Base-by-base conservation (phyloP, 1,140 invertebrate species). In the Aphis craccivora region DNA sequence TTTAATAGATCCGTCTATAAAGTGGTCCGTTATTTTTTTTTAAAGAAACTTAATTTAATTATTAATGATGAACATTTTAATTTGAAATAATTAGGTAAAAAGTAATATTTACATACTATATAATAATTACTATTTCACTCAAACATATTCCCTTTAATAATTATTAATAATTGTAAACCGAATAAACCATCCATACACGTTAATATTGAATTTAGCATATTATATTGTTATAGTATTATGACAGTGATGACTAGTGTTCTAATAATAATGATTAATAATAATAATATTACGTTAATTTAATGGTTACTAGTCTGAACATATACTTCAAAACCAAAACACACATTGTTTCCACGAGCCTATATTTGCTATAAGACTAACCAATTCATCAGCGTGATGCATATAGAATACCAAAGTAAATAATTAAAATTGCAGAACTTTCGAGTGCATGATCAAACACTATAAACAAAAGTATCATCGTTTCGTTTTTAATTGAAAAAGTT, bases 401-500 rank as follows among this genome's bases (percentile, higher is more conserved):
- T 23, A 40, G 48, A 89, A 37, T 30, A 43, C 89, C 25, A 43
- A 30, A 90, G 37, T 60, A 67, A 89, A 89, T 55, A 55, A 89
- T 37, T 89, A 55, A 55, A 55, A 90, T 67, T 9, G 25, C 55
- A 22, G 55, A 90, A 43, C 51, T 90, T 90, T 60, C 55, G 6
- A 90, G 22, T 51, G 37, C 18, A 35, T 30, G 23, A 40, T 23
- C 51, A 60, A 60, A 51, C 3, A 22, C 7, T 30, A 53, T n/a
- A 51, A 89, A 53, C 87, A 37, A 53, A 53, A 35, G n/a, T 45
- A 89, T 55, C 35, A 25, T 89, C 25, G 14, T 55, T 55, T 37
- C 35, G 88, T 25, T 25, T 90, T 60, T 90, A 67, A 90, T 90
- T 90, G 89, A 90, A 90, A 90, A 90, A 90, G 51, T 90, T 90